phyloP scores from a whole-genome alignment of 2,797 vertebrate species.

The Choloepus didactylus region DNA sequence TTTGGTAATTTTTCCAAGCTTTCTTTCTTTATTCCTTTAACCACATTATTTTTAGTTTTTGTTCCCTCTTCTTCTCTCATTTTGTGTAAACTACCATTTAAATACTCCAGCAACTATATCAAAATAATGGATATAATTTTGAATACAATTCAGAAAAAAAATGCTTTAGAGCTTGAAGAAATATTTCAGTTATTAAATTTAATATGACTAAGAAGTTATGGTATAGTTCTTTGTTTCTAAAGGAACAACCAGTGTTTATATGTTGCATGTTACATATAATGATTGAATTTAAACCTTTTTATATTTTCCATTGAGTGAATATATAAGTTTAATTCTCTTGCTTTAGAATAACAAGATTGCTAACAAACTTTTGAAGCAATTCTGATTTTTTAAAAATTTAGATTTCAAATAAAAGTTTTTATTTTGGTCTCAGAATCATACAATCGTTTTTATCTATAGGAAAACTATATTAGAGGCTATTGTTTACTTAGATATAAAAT shows the following conservation, averaged over 20 bases:
- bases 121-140: constrained; percentile 45
- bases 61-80: not conserved
- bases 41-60: constrained; percentile 55
- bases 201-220: constrained; percentile 16
- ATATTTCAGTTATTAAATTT: constrained; percentile 27
- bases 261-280: not conserved
- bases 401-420: constrained; percentile 27
- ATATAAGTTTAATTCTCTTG: constrained; percentile 16
- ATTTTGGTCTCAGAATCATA: constrained; percentile 13
- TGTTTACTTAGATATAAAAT: constrained; percentile 54
- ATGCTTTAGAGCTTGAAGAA: constrained; percentile 43
- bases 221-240: constrained; percentile 32
- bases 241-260: not conserved
- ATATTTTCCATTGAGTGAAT: constrained; percentile 44
- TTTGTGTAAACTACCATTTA: constrained; percentile 53
- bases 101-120: constrained; percentile 33
- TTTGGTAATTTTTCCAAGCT: not conserved
- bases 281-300: constrained; percentile 50
- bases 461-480: constrained; percentile 30
- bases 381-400: constrained; percentile 38
- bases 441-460: constrained; percentile 13
- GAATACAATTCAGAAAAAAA: constrained; percentile 37
- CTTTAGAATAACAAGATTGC: not conserved
- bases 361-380: constrained; percentile 54
- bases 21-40: constrained; percentile 14